Conservation (phyloP, 2,113 vertebrate species). For the Ammospiza nelsoni region DNA sequence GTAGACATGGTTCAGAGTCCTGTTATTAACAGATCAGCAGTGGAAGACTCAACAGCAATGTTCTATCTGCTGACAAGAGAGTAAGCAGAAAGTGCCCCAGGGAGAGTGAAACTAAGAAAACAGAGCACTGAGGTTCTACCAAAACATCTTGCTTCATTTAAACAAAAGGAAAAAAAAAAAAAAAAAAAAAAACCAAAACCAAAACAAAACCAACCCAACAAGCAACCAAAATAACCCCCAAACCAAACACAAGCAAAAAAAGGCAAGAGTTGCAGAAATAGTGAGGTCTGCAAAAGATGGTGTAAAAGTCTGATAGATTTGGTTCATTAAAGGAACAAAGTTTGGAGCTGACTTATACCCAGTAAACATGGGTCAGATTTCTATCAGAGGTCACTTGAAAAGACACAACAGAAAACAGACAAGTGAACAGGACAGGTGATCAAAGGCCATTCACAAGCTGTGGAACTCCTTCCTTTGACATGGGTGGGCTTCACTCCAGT, state of each 20-base stretch:
- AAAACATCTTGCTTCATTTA: neutral
- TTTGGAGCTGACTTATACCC: neutral
- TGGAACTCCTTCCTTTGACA: neutral
- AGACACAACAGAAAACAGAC: neutral
- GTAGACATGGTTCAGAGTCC: neutral
- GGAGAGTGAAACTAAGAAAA: conserved; percentile 1
- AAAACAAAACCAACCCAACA: neutral
- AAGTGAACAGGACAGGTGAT: neutral
- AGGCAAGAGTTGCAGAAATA: neutral
- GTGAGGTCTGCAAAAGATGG: neutral
- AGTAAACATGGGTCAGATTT: neutral
- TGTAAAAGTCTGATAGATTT: neutral
- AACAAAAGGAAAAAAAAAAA: neutral
- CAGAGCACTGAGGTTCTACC: neutral
- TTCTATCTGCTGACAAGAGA: neutral
- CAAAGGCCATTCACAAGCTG: neutral
- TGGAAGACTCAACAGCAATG: neutral
- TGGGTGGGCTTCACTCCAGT: neutral
- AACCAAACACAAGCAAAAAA: neutral
- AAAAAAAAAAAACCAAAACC: too few relatives aligned
- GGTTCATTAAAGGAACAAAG: neutral
- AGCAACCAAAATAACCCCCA: neutral
- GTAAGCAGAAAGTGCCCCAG: conserved; percentile 5
- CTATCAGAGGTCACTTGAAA: neutral
- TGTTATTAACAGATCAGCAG: conserved; percentile 6